These are phyloP conservation scores for Psophia crepitans DNA, from an alignment of 2,113 vertebrate species.

Conservation along the genomic window DNA sequence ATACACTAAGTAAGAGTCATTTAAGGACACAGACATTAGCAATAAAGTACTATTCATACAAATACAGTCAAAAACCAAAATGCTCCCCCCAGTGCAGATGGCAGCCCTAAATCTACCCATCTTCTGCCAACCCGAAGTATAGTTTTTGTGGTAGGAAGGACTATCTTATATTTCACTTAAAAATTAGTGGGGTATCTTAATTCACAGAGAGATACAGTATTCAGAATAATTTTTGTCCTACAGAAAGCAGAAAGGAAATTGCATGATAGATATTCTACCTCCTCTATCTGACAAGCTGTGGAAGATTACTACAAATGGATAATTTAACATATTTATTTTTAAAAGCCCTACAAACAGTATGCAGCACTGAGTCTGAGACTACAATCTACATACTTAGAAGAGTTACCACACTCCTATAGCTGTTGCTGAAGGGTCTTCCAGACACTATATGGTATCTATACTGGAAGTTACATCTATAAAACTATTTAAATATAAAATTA, in stretches of 20 bases:
- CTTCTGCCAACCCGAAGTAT: not conserved
- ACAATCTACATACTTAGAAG: not conserved
- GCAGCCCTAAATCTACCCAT: not conserved
- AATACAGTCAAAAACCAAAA: not conserved
- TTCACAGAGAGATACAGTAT: not conserved
- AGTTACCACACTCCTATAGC: not conserved
- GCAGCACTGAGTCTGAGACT: not conserved
- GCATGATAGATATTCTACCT: not conserved
- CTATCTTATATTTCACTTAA: not conserved
- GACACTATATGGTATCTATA: not conserved
- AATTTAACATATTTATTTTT: not conserved
- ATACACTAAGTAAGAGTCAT: constrained; percentile 48
- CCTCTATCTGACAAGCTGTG: not conserved
- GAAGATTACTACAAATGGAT: not conserved
- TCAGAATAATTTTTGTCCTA: not conserved
- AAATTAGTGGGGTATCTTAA: not conserved
- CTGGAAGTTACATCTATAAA: not conserved
- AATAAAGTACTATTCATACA: not conserved
- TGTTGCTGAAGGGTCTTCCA: not conserved
- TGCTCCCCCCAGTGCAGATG: not conserved
- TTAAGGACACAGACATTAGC: constrained; percentile 59
- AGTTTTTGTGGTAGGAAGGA: not conserved
- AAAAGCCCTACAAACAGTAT: not conserved
- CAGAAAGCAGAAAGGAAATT: not conserved
- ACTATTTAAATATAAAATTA: not conserved